These are phyloP conservation scores for Miltochrista miniata DNA, from an alignment of 2,888 invertebrate species.

Conservation along the genomic window DNA sequence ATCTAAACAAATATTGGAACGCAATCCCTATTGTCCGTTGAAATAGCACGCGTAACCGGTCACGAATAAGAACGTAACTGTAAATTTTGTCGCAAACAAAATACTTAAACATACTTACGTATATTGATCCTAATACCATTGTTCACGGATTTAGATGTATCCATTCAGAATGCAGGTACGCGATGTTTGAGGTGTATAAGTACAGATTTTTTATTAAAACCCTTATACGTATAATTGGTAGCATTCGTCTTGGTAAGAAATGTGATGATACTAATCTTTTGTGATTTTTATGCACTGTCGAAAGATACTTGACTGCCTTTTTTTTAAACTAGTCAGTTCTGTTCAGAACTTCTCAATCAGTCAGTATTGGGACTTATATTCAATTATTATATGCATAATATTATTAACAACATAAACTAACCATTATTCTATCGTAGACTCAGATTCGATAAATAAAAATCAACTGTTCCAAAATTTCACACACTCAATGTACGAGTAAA, in stretches of 20 bases:
- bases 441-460: too few relatives aligned
- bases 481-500: too few relatives aligned
- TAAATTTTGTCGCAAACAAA: conserved; percentile 70
- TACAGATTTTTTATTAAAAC: conserved; percentile 48
- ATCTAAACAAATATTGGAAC: conserved; percentile 27
- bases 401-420: too few relatives aligned
- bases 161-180: conserved; percentile 73
- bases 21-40: conserved; percentile 49
- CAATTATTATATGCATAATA: too few relatives aligned
- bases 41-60: conserved; percentile 55
- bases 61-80: conserved; percentile 64
- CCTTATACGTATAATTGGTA: conserved; percentile 51
- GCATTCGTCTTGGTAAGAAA: conserved; percentile 59
- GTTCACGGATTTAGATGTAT: conserved; percentile 61
- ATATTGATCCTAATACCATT: conserved; percentile 65
- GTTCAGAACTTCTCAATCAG: too few relatives aligned
- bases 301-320: conserved; percentile 31
- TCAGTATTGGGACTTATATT: too few relatives aligned
- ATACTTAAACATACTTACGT: conserved; percentile 63
- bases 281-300: conserved; percentile 43
- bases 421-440: too few relatives aligned
- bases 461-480: too few relatives aligned
- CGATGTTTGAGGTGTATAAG: conserved; percentile 52
- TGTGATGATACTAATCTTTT: conserved; percentile 59
- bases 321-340: too few relatives aligned